Evolutionary conservation across 2,797 vertebrate species (phyloP), one percentile per base, ranked within the genome.

Genomic region (Furcifer pardalis): DNA sequence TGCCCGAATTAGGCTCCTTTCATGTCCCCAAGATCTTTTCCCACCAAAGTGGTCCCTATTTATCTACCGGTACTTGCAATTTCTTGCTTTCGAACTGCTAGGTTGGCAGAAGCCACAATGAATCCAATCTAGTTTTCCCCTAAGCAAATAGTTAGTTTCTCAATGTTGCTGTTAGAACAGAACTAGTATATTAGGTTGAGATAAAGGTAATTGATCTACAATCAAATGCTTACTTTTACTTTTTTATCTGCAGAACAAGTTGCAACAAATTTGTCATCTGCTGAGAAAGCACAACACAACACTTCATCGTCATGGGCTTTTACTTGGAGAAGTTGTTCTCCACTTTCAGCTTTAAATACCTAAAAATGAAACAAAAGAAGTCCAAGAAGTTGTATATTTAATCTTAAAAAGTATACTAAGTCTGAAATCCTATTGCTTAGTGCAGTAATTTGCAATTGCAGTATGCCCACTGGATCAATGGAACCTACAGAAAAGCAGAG

Each of bases 241-340:
- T 97, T 99, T 92, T 95, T 97, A 95, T 99, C 98, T 69, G 95
- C 97, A 21, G 98, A 99, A 92, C 98, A 99, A 84, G 98, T 99
- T 87, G 98, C 98, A 84, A 99, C 92, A 81, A 97, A 96, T 88
- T 90, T 95, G 88, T 97, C 97, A 66, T 99, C 98, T 5, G 96
- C 94, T 88, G 98, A 99, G 92, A 99, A 99, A 74, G 97, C 71
- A 79, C 98, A 99, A 87, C 97, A 99, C 83, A 98, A 95, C 66
- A 99, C 95, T 92, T 99, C 98, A 15, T 99, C 98, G 6, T 99
- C 98, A 0, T 98, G 98, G 85, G 97, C 98, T 69, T 91, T 92
- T 86, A 99, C 94, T 90, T 97, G 97, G 59, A 96, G 87, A 69
- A 99, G 96, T 81, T 96, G 98, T 94, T 99, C 98, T 86, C 98